Conservation (phyloP, 2,888 invertebrate species). For the Limnephilus lunatus region DNA sequence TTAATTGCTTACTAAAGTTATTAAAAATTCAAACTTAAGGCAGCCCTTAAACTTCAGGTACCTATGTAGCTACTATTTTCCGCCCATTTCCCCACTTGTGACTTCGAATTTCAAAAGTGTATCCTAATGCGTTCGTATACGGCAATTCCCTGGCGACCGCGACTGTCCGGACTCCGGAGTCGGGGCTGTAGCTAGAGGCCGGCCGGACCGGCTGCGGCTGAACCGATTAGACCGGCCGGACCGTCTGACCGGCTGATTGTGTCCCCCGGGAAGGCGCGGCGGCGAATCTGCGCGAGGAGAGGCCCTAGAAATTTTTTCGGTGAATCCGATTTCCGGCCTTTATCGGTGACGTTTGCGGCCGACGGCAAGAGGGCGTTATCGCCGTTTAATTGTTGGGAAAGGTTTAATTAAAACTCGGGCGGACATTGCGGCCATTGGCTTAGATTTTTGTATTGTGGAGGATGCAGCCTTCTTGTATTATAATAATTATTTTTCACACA, state of each 20-base stretch:
- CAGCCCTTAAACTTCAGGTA: not conserved
- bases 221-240: not conserved
- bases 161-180: not conserved
- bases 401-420: constrained; percentile 62
- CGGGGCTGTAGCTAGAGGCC: constrained; percentile 8
- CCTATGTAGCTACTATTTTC: not conserved
- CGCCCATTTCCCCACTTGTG: not conserved
- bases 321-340: constrained; percentile 7
- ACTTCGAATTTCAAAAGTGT: constrained; percentile 37
- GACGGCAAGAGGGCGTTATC: constrained; percentile 55
- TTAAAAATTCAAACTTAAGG: not conserved
- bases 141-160: constrained; percentile 33
- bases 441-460: not conserved
- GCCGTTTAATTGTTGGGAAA: constrained; percentile 62
- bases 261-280: constrained; percentile 49
- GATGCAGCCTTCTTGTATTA: not conserved
- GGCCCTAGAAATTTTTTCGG: not conserved
- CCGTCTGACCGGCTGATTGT: constrained; percentile 51
- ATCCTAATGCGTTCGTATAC: not conserved
- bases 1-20: not conserved
- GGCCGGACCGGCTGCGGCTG: not conserved
- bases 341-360: constrained; percentile 61
- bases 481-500: not conserved
- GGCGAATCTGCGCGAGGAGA: constrained; percentile 54
- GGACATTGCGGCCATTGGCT: constrained; percentile 23